Evolutionary conservation across 2,888 invertebrate species (phyloP).

Genomic region (Protonemura montana): DNA sequence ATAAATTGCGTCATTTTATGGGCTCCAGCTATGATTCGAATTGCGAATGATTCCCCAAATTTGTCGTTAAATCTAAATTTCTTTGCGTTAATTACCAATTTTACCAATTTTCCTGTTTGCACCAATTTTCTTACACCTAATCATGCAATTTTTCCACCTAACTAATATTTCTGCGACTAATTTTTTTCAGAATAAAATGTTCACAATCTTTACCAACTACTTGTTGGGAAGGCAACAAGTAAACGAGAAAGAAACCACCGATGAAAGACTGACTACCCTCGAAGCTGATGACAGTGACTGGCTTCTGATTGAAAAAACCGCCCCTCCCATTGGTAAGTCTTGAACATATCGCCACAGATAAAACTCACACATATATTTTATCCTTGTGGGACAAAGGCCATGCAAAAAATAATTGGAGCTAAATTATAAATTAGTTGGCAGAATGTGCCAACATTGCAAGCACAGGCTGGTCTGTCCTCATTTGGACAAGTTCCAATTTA

Average conservation of each 20-base stretch:
- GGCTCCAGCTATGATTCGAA: background rate
- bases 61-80: background rate
- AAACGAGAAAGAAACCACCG: conserved; percentile 41
- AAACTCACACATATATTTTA: too few relatives aligned
- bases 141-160: too few relatives aligned
- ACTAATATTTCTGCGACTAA: background rate
- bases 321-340: conserved; percentile 41
- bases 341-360: too few relatives aligned
- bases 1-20: background rate
- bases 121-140: background rate
- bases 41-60: background rate
- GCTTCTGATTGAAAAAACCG: conserved; percentile 61
- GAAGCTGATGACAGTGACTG: conserved; percentile 60
- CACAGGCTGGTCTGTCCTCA: too few relatives aligned
- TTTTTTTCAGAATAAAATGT: conserved; percentile 58
- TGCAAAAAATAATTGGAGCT: too few relatives aligned
- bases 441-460: too few relatives aligned
- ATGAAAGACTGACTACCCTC: conserved; percentile 57
- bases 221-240: conserved; percentile 57
- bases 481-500: too few relatives aligned
- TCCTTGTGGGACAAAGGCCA: too few relatives aligned
- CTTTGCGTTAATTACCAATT: background rate
- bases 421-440: too few relatives aligned
- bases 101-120: too few relatives aligned
- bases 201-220: conserved; percentile 68